Conservation (phyloP, 2,113 vertebrate species). For the Ailurus styani region DNA sequence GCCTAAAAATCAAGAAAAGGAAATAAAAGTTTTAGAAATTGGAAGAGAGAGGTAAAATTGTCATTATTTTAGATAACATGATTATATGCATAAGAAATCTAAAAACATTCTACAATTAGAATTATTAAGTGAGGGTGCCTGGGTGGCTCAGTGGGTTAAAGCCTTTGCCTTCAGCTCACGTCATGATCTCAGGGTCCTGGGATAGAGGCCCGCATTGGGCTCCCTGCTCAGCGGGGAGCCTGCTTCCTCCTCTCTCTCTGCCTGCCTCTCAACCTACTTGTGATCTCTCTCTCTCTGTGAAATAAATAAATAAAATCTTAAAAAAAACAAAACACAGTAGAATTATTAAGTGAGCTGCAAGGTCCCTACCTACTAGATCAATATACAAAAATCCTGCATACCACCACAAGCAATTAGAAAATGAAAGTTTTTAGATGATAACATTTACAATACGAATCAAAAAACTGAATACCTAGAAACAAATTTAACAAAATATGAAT, state of each 20-base stretch:
- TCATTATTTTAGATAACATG: not conserved
- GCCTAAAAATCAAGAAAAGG: not conserved
- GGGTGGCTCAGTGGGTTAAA: too few species aligned
- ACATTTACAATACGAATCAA: not conserved
- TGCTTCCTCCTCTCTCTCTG: too few species aligned
- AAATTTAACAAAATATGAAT: not conserved
- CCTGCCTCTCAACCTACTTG: too few species aligned
- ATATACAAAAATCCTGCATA: not conserved
- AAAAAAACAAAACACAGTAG: too few species aligned
- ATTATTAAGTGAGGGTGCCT: not conserved
- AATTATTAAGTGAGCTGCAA: not conserved
- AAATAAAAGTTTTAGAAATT: not conserved
- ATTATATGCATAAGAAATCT: not conserved
- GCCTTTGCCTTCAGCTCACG: too few species aligned
- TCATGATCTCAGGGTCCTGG: too few species aligned
- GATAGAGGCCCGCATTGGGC: too few species aligned
- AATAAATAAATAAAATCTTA: too few species aligned
- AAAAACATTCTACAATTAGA: not conserved
- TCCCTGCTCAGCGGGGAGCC: too few species aligned
- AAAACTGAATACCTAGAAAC: not conserved
- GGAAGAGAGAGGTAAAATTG: not conserved
- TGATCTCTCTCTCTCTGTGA: too few species aligned
- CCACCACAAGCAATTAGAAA: not conserved
- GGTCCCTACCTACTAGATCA: not conserved
- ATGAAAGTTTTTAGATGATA: not conserved